Percentiles rank a stretch among this genome's conserved stretches.
These are phyloP conservation scores for Falco punctatus DNA, from an alignment of 2,113 vertebrate species.

Conservation along the genomic window DNA sequence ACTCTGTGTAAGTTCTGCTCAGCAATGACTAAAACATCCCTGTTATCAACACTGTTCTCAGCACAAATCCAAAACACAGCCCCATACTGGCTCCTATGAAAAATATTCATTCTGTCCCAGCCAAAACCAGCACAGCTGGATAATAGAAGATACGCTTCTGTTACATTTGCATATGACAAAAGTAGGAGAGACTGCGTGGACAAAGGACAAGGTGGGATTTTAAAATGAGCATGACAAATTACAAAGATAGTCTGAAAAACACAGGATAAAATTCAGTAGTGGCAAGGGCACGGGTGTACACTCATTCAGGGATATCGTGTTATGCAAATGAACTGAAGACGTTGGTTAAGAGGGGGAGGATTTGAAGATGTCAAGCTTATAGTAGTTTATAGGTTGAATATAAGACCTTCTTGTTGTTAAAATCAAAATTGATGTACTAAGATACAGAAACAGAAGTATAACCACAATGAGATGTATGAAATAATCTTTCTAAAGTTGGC, in stretches of 20 bases:
- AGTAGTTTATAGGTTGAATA: neutral
- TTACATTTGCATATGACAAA: neutral
- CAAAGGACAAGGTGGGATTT: neutral
- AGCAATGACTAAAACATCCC: no score
- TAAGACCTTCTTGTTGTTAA: neutral
- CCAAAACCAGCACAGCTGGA: neutral
- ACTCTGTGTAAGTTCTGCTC: no score
- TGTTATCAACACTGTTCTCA: no score
- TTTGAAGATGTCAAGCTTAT: neutral
- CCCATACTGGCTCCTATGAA: no score
- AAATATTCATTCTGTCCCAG: no score
- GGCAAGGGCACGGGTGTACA: neutral
- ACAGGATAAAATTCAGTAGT: neutral
- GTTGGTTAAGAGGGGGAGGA: neutral
- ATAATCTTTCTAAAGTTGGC: neutral
- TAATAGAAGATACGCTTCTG: neutral
- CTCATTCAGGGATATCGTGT: neutral
- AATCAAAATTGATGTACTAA: neutral
- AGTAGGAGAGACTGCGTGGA: neutral
- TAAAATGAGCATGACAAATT: neutral
- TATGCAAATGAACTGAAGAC: neutral
- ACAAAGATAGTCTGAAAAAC: neutral
- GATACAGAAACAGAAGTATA: neutral
- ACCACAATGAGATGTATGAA: neutral
- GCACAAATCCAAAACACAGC: no score